Conservation (phyloP, 2,888 invertebrate species). For the Serrognathus titanus region DNA sequence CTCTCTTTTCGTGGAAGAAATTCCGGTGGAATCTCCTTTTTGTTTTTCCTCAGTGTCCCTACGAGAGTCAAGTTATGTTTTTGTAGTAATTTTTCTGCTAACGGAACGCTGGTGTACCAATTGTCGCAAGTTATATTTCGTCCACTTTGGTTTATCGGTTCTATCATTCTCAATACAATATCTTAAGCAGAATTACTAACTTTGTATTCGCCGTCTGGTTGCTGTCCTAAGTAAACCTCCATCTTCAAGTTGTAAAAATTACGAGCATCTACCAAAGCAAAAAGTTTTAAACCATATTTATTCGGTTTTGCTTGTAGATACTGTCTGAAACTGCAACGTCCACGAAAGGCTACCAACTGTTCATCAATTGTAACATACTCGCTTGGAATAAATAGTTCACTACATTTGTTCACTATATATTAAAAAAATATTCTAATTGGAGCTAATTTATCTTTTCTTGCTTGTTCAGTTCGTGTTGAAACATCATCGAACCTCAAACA, state of each 20-base stretch:
- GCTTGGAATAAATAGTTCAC: too few species aligned
- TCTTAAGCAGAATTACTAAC: not conserved
- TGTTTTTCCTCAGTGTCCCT: not conserved
- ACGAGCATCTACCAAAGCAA: not conserved
- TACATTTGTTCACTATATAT: too few species aligned
- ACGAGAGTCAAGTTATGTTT: not conserved
- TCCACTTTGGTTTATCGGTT: not conserved
- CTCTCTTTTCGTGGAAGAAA: not conserved
- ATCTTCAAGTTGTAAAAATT: not conserved
- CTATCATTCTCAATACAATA: not conserved
- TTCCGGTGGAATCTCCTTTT: not conserved
- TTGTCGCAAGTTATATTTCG: not conserved
- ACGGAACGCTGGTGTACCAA: not conserved
- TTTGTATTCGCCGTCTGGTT: not conserved
- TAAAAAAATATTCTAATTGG: not conserved
- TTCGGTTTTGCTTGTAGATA: not conserved
- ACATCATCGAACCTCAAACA: too few species aligned
- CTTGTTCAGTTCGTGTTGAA: too few species aligned
- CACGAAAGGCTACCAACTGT: not conserved
- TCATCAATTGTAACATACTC: too few species aligned
- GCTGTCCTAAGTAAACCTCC: not conserved
- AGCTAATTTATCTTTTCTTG: too few species aligned
- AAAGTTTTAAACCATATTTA: not conserved
- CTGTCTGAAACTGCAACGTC: not conserved
- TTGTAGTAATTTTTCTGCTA: not conserved